phyloP scores from a whole-genome alignment of 2,113 vertebrate genomes.

The Microcebus griseorufus region DNA sequence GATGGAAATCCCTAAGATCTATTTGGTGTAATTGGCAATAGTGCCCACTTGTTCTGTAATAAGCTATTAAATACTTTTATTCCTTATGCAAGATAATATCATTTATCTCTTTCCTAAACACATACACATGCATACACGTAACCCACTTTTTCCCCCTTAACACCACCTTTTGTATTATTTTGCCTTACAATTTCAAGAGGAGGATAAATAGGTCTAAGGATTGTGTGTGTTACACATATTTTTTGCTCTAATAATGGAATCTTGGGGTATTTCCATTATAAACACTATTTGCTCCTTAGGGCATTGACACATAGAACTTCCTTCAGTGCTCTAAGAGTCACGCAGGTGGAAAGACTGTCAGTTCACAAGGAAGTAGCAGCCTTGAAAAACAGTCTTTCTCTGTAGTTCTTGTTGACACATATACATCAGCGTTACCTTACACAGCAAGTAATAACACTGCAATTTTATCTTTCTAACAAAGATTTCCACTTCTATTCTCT shows the following conservation, averaged over 20 bases:
- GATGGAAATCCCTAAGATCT: neutral
- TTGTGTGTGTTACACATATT: neutral
- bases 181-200: slow-evolving; percentile 33
- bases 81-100: neutral
- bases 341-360: neutral
- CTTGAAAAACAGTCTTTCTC: slow-evolving; percentile 68
- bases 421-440: slow-evolving; percentile 59
- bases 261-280: slow-evolving; percentile 61
- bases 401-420: slow-evolving; percentile 37
- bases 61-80: neutral
- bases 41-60: neutral
- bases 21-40: neutral
- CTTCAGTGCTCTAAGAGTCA: slow-evolving; percentile 63
- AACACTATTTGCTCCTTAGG: slow-evolving; percentile 63
- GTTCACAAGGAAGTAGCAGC: slow-evolving; percentile 56
- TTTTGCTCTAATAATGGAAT: slow-evolving; percentile 61
- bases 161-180: slow-evolving; percentile 22
- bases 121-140: neutral
- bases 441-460: slow-evolving; percentile 56
- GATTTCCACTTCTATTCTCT: slow-evolving; percentile 60
- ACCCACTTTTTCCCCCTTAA: neutral
- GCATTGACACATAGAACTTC: slow-evolving; percentile 69
- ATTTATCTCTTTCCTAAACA: neutral
- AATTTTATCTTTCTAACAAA: slow-evolving; percentile 47
- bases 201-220: neutral